These are phyloP conservation scores for Formica selysi DNA, from an alignment of 1,140 invertebrate species.

Conservation along the genomic window DNA sequence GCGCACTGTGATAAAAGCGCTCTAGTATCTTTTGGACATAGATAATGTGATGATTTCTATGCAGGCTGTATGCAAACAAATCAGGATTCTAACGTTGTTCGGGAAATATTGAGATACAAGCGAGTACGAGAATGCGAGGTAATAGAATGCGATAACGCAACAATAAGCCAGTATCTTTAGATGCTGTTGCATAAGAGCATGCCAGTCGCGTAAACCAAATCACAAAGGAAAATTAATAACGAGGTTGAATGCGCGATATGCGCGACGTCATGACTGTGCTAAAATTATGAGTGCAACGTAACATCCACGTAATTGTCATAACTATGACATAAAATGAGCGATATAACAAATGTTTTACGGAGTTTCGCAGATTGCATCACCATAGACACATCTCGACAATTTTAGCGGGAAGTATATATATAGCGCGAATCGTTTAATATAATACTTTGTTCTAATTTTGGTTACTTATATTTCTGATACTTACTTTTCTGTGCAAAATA, in stretches of 20 bases:
- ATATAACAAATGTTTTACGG: background rate
- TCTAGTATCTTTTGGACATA: background rate
- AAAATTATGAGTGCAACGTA: slow-evolving; percentile 44
- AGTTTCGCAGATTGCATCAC: background rate
- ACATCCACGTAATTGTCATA: background rate
- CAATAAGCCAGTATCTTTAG: slow-evolving; percentile 57
- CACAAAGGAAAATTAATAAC: slow-evolving; percentile 64
- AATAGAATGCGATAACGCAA: slow-evolving; percentile 57
- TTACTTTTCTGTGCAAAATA: background rate
- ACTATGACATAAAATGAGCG: background rate
- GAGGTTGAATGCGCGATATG: background rate
- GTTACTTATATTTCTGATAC: background rate
- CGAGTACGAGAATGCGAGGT: slow-evolving; percentile 39
- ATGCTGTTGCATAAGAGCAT: slow-evolving; percentile 41
- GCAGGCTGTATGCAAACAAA: slow-evolving; percentile 25
- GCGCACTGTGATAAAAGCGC: slow-evolving; percentile 10
- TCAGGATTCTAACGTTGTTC: slow-evolving; percentile 43
- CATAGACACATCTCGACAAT: background rate
- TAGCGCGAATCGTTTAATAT: background rate
- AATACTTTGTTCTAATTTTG: background rate
- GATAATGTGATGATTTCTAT: slow-evolving; percentile 53
- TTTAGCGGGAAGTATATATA: background rate
- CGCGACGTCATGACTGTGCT: slow-evolving; percentile 25
- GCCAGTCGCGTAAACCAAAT: background rate
- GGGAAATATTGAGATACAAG: slow-evolving; percentile 36